Conservation (phyloP, 2,113 vertebrate species). For the Phrynosoma platyrhinos region DNA sequence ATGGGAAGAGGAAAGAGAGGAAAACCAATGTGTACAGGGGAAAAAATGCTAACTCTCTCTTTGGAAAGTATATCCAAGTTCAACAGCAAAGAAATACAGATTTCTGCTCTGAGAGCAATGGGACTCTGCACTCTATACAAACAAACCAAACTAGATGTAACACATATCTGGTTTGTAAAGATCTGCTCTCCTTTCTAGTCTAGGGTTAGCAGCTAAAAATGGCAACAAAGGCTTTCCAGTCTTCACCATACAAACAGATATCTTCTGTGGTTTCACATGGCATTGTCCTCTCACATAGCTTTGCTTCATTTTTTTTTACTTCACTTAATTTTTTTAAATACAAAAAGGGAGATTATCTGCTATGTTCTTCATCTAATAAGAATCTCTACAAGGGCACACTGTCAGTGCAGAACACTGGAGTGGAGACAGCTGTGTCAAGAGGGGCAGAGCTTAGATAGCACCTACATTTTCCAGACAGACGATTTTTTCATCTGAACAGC, state of each 20-base stretch:
- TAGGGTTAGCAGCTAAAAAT: background rate
- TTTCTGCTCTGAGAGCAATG: background rate
- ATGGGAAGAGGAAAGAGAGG: background rate
- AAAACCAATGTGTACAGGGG: background rate
- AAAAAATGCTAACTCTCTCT: background rate
- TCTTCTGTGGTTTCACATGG: too few relatives aligned
- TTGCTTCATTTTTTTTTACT: background rate
- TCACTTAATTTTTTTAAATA: too few relatives aligned
- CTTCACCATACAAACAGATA: background rate
- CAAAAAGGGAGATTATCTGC: background rate
- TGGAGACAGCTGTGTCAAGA: background rate
- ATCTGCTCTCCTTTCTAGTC: background rate
- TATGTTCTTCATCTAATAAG: too few relatives aligned
- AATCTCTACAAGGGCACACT: background rate
- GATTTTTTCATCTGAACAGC: conserved; percentile 58
- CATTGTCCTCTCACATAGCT: background rate
- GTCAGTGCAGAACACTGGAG: background rate
- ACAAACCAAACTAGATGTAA: background rate
- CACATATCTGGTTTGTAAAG: background rate
- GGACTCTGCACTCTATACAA: background rate
- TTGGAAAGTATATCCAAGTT: background rate
- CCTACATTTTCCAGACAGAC: conserved; percentile 60
- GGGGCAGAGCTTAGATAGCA: background rate
- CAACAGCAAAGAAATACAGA: background rate
- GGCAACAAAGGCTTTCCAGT: background rate